Evolutionary conservation across 2,797 vertebrate species (phyloP).

Genomic region (Hippocampus kuda): DNA sequence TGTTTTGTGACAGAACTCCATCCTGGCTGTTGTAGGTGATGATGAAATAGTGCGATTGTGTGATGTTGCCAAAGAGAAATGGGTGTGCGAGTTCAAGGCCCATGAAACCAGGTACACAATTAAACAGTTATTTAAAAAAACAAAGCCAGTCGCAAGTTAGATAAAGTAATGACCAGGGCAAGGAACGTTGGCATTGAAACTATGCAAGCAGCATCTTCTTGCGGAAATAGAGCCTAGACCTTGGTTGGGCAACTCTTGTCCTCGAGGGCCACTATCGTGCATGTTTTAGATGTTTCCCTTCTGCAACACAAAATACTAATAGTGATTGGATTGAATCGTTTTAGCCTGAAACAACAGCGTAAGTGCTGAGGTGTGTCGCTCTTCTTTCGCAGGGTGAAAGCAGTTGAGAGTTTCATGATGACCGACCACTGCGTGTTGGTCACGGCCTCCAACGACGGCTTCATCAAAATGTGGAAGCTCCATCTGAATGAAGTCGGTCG

Average conservation of each 20-base stretch:
- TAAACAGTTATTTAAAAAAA: neutral
- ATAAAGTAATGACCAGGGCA: too few relatives aligned
- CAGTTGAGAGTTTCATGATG: constrained; percentile 72
- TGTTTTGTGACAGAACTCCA: constrained; percentile 64
- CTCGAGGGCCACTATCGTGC: too few relatives aligned
- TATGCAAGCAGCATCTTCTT: too few relatives aligned
- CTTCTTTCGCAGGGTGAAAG: constrained; percentile 77
- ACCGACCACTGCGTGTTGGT: constrained; percentile 73
- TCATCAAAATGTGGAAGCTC: constrained; percentile 90
- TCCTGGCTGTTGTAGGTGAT: constrained; percentile 80
- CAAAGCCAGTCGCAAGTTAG: too few relatives aligned
- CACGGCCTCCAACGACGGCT: constrained; percentile 92
- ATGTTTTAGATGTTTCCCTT: too few relatives aligned
- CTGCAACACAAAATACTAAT: too few relatives aligned
- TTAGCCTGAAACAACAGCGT: too few relatives aligned
- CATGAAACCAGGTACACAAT: constrained; percentile 85
- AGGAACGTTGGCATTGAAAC: too few relatives aligned
- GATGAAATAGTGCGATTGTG: constrained; percentile 79
- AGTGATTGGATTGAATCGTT: too few relatives aligned
- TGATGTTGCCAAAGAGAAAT: constrained; percentile 66
- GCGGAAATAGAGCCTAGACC: too few relatives aligned
- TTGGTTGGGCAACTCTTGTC: too few relatives aligned
- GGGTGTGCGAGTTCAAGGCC: constrained; percentile 84
- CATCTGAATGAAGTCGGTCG: constrained; percentile 68
- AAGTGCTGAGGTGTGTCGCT: neutral